A percentile compares a stretch with the other conserved stretches of the same genome.
phyloP scores from a whole-genome alignment of 92 coral and sea anemone species.

The Porites evermanni region DNA sequence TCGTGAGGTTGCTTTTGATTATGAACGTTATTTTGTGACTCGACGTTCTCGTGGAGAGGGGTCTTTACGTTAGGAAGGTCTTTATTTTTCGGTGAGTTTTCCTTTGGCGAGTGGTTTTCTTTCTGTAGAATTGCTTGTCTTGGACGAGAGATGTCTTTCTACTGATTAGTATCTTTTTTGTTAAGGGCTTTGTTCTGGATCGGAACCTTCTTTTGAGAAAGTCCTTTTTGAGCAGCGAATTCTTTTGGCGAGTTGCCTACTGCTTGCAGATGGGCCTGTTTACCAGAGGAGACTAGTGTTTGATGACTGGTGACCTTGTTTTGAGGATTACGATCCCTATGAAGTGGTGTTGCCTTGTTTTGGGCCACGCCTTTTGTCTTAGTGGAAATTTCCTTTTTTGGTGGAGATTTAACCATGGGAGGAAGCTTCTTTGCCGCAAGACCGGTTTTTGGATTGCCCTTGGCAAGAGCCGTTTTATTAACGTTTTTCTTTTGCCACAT shows the following conservation, averaged over 20 bases:
- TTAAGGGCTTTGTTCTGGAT: background rate
- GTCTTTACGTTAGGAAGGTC: background rate
- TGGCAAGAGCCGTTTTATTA: background rate
- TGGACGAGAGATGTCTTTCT: background rate
- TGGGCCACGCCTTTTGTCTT: background rate
- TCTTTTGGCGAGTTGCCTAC: background rate
- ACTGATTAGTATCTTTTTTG: background rate
- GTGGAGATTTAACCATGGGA: background rate
- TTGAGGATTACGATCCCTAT: no score
- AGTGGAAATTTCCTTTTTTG: background rate
- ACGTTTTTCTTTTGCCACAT: conserved; percentile 52
- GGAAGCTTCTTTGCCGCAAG: background rate
- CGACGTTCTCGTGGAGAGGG: background rate
- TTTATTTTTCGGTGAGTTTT: background rate
- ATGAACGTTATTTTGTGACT: background rate
- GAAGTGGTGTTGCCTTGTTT: no score
- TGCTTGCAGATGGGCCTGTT: no score
- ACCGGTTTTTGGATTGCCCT: background rate
- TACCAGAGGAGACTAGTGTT: no score
- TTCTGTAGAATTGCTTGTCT: background rate
- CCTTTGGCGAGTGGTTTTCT: background rate
- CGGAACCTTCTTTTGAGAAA: background rate
- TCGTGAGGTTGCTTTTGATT: background rate
- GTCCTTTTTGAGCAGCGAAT: background rate
- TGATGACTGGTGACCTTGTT: no score